Conservation (phyloP, 2,113 vertebrate species). For the Plestiodon gilberti region DNA sequence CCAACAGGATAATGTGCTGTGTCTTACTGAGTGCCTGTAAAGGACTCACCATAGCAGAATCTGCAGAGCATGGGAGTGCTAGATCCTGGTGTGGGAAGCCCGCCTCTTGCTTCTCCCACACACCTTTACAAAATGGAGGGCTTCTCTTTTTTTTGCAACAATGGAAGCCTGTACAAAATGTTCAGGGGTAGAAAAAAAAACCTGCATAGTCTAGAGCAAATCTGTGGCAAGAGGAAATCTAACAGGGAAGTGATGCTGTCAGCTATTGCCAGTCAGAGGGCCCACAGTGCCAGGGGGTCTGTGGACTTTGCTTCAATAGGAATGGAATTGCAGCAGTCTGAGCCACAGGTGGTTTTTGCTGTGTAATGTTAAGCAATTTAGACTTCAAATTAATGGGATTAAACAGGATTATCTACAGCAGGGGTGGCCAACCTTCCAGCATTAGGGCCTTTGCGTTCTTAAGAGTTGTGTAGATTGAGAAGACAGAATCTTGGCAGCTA, state of each 20-base stretch:
- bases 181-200: neutral
- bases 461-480: no score
- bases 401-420: neutral
- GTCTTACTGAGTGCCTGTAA: constrained; percentile 47
- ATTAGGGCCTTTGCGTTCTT: no score
- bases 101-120: neutral
- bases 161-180: neutral
- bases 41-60: constrained; percentile 38
- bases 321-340: neutral
- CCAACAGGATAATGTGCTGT: constrained; percentile 26
- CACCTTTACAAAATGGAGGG: neutral
- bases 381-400: neutral
- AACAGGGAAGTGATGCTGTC: neutral
- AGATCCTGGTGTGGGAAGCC: neutral
- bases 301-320: neutral
- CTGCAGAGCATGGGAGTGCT: constrained; percentile 3
- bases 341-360: neutral
- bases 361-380: neutral
- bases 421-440: no score
- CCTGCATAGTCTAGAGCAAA: neutral
- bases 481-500: no score
- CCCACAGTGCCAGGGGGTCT: neutral
- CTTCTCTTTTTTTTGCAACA: neutral
- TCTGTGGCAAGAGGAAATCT: neutral
- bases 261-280: neutral